Evolutionary conservation across 1,140 invertebrate species (phyloP).

Genomic region (Eumaeus atala): DNA sequence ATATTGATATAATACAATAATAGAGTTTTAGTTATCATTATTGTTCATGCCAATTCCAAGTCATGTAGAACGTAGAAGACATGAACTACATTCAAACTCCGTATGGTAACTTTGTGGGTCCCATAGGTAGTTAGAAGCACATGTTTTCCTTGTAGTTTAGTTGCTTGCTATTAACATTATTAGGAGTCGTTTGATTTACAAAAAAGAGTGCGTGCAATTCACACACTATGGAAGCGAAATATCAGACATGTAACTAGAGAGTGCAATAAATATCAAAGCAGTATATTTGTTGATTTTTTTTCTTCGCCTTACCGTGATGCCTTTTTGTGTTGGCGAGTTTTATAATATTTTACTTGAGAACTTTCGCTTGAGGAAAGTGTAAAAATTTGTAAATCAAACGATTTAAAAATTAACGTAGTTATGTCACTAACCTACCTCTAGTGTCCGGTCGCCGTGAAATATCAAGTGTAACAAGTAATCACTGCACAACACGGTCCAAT

Average conservation of each 20-base stretch:
- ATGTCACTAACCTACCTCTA: slow-evolving; percentile 6
- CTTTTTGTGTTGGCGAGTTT: too few relatives aligned
- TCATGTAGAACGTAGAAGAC: slow-evolving; percentile 1
- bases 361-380: too few relatives aligned
- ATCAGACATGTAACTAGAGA: too few relatives aligned
- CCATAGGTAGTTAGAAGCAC: slow-evolving; percentile 5
- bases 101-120: background rate
- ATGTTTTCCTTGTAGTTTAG: slow-evolving; percentile 2
- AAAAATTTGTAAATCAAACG: background rate
- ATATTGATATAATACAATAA: too few relatives aligned
- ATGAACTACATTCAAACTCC: background rate
- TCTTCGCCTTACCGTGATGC: too few relatives aligned
- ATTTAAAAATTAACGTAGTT: background rate
- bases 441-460: background rate
- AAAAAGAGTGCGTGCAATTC: too few relatives aligned
- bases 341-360: too few relatives aligned
- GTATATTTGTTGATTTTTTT: too few relatives aligned
- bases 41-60: background rate
- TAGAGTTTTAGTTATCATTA: background rate
- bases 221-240: too few relatives aligned
- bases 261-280: too few relatives aligned
- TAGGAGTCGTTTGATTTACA: slow-evolving; percentile 2
- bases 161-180: slow-evolving; percentile 5
- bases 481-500: too few relatives aligned
- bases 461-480: background rate